These are phyloP conservation scores for Clitarchus hookeri DNA, from an alignment of 2,888 invertebrate genomes.

Conservation along the genomic window DNA sequence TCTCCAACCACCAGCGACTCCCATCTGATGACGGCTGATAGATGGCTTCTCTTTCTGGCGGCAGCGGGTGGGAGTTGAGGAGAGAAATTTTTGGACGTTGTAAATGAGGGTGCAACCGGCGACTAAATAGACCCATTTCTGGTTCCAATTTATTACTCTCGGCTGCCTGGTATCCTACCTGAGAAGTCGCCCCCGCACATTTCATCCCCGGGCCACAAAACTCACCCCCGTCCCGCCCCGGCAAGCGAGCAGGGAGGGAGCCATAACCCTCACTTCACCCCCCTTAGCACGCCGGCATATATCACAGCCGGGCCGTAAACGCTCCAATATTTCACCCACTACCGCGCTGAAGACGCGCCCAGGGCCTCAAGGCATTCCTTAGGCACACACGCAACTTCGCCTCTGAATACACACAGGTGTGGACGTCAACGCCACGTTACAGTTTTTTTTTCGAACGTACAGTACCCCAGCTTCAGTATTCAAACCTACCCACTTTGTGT, in stretches of 20 bases:
- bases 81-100: conserved; percentile 10
- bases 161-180: conserved; percentile 17
- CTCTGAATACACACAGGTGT: too few relatives aligned
- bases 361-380: too few relatives aligned
- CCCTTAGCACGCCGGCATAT: background rate
- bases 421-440: too few relatives aligned
- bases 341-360: background rate
- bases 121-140: conserved; percentile 25
- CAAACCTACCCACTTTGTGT: too few relatives aligned
- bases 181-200: conserved; percentile 16
- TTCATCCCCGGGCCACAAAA: background rate
- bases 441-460: too few relatives aligned
- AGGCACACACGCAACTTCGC: too few relatives aligned
- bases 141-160: conserved; percentile 19
- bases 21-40: background rate
- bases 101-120: conserved; percentile 22
- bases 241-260: too few relatives aligned
- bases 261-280: background rate
- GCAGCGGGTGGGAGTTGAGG: background rate
- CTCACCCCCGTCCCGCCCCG: background rate
- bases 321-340: background rate
- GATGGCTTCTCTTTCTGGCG: conserved; percentile 1
- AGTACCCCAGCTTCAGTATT: too few relatives aligned
- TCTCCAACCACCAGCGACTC: background rate
- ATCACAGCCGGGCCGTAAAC: background rate